Conservation (phyloP, 1,140 invertebrate genomes). For the Caenorhabditis inopinata region DNA sequence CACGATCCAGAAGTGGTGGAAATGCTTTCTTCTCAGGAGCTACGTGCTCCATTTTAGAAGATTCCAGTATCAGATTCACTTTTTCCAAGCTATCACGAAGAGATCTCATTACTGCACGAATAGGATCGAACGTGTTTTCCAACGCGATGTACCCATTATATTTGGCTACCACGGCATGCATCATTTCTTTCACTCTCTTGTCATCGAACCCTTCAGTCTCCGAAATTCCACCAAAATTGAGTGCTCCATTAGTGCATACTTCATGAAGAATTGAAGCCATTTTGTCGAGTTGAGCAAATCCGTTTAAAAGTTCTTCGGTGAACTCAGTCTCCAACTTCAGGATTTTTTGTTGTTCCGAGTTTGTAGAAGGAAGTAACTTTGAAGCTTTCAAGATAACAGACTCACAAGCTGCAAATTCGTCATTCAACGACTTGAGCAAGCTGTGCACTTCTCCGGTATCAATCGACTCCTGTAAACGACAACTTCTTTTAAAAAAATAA, state of each 20-base stretch:
- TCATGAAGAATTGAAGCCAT: not conserved
- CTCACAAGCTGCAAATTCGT: slow-evolving; percentile 4
- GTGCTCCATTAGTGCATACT: not conserved
- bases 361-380: not conserved
- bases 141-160: slow-evolving; percentile 49
- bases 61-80: not conserved
- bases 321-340: not conserved
- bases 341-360: not conserved
- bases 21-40: slow-evolving; percentile 20
- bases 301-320: not conserved
- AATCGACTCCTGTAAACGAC: not conserved
- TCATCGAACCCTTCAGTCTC: slow-evolving; percentile 57
- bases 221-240: slow-evolving; percentile 41
- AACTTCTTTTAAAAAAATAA: not conserved
- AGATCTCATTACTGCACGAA: slow-evolving; percentile 24
- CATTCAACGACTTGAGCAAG: not conserved
- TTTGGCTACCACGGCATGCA: slow-evolving; percentile 60
- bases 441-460: not conserved
- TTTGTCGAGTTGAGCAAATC: not conserved
- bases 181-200: slow-evolving; percentile 56
- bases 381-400: slow-evolving; percentile 11
- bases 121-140: slow-evolving; percentile 46
- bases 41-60: not conserved
- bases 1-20: slow-evolving; percentile 59
- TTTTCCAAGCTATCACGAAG: slow-evolving; percentile 23